phyloP scores from a whole-genome alignment of 2,113 vertebrate species.

The Lagopus muta region DNA sequence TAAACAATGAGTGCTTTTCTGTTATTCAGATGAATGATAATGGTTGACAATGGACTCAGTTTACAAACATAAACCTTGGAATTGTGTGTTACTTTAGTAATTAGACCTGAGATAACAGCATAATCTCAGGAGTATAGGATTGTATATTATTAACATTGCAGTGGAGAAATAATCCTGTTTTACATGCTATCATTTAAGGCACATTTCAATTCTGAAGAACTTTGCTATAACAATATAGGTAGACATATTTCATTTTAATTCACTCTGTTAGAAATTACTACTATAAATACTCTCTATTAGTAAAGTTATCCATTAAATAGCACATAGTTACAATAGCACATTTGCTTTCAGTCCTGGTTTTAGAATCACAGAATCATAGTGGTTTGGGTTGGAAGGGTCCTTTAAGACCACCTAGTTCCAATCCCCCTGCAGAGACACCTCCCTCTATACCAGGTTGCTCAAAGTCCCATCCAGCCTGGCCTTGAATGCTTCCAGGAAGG shows the following conservation, averaged over 20 bases:
- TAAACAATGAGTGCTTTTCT: background rate
- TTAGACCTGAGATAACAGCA: slow-evolving; percentile 63
- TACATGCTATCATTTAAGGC: background rate
- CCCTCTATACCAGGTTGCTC: too few species aligned
- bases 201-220: background rate
- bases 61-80: slow-evolving; percentile 48
- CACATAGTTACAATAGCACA: background rate
- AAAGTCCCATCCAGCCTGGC: too few species aligned
- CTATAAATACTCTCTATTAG: background rate
- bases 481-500: too few species aligned
- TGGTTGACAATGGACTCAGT: slow-evolving; percentile 54
- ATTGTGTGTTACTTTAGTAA: slow-evolving; percentile 66
- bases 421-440: too few species aligned
- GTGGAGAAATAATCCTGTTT: slow-evolving; percentile 18
- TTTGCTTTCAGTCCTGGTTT: background rate
- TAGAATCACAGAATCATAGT: too few species aligned
- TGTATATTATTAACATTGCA: slow-evolving; percentile 28
- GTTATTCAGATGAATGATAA: background rate
- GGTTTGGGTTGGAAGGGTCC: too few species aligned
- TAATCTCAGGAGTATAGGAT: background rate
- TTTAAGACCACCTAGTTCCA: too few species aligned
- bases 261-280: background rate
- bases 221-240: background rate
- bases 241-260: background rate
- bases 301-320: background rate